A percentile compares a stretch with the other conserved stretches of the same genome.
Conservation (phyloP, 2,797 vertebrate species). For the Chelon labrosus region DNA sequence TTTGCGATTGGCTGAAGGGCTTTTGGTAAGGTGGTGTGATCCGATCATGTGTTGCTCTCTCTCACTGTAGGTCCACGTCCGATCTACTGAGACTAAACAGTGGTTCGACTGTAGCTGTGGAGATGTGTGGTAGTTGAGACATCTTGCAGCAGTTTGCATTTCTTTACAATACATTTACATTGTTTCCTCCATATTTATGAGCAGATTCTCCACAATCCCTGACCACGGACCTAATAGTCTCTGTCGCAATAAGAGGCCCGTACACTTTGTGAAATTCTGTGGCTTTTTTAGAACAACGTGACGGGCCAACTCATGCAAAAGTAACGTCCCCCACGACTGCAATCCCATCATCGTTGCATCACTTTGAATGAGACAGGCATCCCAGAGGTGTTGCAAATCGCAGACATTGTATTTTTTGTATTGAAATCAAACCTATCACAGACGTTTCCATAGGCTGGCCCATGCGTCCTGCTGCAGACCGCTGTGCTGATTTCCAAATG, state of each 20-base stretch:
- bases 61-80: conserved; percentile 13
- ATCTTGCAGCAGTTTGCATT: neutral
- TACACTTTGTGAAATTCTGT: conserved; percentile 23
- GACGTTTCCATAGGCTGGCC: conserved; percentile 13
- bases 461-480: conserved; percentile 3
- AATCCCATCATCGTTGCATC: conserved; percentile 22
- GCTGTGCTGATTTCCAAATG: conserved; percentile 52
- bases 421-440: conserved; percentile 39
- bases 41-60: conserved; percentile 48
- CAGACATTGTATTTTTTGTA: conserved; percentile 12
- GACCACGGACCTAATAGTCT: neutral
- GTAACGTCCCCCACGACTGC: conserved; percentile 23
- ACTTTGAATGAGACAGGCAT: conserved; percentile 26
- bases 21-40: conserved; percentile 70
- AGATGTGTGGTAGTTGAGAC: conserved; percentile 7
- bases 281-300: neutral
- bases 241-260: conserved; percentile 22
- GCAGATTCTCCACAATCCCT: conserved; percentile 5
- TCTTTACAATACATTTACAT: conserved; percentile 15
- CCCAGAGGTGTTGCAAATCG: conserved; percentile 49
- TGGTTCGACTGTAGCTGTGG: conserved; percentile 46
- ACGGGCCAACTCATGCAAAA: conserved; percentile 32
- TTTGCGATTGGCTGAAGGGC: conserved; percentile 67
- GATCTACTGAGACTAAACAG: neutral
- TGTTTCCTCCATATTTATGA: neutral